Base-by-base conservation (phyloP, 2,113 vertebrate species). In the Siniperca chuatsi region DNA sequence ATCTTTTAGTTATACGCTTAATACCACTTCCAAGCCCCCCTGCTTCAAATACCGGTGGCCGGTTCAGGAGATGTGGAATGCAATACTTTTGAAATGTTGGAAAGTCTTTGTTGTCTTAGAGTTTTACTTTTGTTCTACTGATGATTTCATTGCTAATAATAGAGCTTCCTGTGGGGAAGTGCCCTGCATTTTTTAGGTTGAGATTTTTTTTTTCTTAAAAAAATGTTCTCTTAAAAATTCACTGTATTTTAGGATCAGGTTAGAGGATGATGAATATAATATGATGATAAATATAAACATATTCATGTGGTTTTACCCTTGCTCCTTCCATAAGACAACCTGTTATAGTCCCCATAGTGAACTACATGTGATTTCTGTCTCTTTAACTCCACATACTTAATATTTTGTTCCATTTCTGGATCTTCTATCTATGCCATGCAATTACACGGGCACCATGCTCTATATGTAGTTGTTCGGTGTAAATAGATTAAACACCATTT, bases 51-150 rank as follows among this genome's bases (percentile, higher is more conserved):
- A 78, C 67, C 10, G 12, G 35, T 73, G 75, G 77, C 64, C 50
- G 10, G 54, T 82, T 66, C 57, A 75, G 35, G 66, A 80, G 52
- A 84, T 29, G 15, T 29, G 4, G 70, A 82, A 73, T 85, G 84
- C 88, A 92, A 87, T 87, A 75, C 50, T 85, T 88, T 84, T 58
- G 79, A 92, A 91, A 94, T 86, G 15, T 64, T 80, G 68, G 79
- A 85, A 89, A 90, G 82, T 68, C 82, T 86, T 83, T 68, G 68
- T 72, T 80, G 46, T 74, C 70, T 81, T 66, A 55, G 18, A 78
- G 52, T 73, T 71, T 71, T 64, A 52, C 64, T 80, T 72, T 82
- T 71, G 33, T 88, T 79, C 68, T 75, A 23, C n/a, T 78, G 52
- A 60, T 84, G 71, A 79, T 78, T 87, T 65, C 78, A 68, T 68